These are phyloP conservation scores for Bellardia bayeri DNA, from an alignment of 2,888 invertebrate genomes.

Conservation along the genomic window DNA sequence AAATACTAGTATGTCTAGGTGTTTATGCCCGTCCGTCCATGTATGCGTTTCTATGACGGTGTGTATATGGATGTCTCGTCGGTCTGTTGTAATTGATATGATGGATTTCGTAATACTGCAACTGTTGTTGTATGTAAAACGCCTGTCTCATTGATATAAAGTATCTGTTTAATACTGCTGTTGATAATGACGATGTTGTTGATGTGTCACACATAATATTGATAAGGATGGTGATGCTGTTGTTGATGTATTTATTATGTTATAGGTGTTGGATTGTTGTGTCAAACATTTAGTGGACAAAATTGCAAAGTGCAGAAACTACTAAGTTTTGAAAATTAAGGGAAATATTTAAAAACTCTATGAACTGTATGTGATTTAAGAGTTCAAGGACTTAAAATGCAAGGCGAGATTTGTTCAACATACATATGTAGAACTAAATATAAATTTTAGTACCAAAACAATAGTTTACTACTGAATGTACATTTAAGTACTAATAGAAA, in stretches of 20 bases:
- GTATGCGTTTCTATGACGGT: not conserved
- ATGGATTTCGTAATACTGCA: slow-evolving; percentile 59
- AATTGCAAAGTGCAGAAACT: not conserved
- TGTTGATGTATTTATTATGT: slow-evolving; percentile 32
- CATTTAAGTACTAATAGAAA: no score
- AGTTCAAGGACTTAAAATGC: no score
- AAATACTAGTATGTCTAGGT: slow-evolving; percentile 30
- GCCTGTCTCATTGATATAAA: slow-evolving; percentile 56
- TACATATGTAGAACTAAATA: no score
- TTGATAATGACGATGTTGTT: slow-evolving; percentile 7
- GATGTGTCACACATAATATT: slow-evolving; percentile 6
- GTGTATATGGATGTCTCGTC: slow-evolving; percentile 18
- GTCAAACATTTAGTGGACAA: not conserved
- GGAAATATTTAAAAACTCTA: not conserved
- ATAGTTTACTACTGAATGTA: no score
- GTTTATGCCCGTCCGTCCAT: not conserved
- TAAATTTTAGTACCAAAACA: no score
- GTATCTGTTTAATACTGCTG: slow-evolving; percentile 42
- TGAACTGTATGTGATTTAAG: no score
- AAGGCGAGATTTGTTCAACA: no score
- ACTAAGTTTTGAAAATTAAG: not conserved
- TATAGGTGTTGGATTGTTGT: slow-evolving; percentile 21
- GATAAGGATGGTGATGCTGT: slow-evolving; percentile 14
- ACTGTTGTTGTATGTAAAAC: slow-evolving; percentile 63
- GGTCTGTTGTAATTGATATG: slow-evolving; percentile 60